Conservation (phyloP, 2,888 invertebrate species). For the Acronicta leporina region DNA sequence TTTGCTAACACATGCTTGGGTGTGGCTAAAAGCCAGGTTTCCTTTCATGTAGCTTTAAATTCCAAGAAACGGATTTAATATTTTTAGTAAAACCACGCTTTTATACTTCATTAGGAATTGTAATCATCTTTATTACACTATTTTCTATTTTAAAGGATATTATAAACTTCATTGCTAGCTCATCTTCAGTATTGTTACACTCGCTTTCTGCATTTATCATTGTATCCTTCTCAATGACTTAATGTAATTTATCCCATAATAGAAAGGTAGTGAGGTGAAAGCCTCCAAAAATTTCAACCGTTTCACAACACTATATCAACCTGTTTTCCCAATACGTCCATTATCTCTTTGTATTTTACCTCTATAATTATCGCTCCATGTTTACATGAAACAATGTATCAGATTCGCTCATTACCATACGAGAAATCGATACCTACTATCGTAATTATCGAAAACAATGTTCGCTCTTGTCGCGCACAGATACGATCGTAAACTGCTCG, state of each 20-base stretch:
- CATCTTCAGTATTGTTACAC: no score
- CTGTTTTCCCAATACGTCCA: slow-evolving; percentile 3
- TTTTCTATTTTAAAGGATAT: background rate
- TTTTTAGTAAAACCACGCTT: slow-evolving; percentile 20
- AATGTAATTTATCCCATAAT: background rate
- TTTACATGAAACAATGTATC: slow-evolving; percentile 56
- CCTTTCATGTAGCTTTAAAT: slow-evolving; percentile 16
- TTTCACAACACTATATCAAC: slow-evolving; percentile 12
- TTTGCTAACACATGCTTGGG: slow-evolving; percentile 35
- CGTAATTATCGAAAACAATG: slow-evolving; percentile 74
- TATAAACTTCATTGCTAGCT: background rate
- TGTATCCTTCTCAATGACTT: no score
- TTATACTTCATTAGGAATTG: slow-evolving; percentile 11
- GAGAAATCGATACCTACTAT: slow-evolving; percentile 76
- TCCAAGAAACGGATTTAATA: slow-evolving; percentile 24
- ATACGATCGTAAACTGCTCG: slow-evolving; percentile 72
- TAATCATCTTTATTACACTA: slow-evolving; percentile 6
- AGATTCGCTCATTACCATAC: slow-evolving; percentile 77
- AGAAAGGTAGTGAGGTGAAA: background rate
- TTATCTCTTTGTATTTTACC: slow-evolving; percentile 34
- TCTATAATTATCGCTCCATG: slow-evolving; percentile 45
- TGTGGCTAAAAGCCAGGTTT: slow-evolving; percentile 17
- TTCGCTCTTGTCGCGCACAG: slow-evolving; percentile 64
- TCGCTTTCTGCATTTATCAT: background rate
- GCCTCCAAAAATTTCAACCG: background rate